Conservation (phyloP, 2,888 invertebrate genomes). For the Apodemia zela region DNA sequence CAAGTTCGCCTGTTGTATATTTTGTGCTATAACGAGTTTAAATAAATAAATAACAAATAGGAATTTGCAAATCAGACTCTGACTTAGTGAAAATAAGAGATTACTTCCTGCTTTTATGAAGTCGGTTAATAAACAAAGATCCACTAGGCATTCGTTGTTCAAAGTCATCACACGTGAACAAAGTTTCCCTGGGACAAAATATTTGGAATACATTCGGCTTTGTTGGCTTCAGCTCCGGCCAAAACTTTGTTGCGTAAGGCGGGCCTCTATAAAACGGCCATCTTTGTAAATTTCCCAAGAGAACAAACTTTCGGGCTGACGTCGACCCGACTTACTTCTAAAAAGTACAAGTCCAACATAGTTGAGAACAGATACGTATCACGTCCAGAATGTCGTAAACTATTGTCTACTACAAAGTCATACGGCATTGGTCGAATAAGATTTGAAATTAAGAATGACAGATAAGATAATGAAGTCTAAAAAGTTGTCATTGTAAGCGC, state of each 20-base stretch:
- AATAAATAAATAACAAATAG: no score
- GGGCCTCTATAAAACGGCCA: constrained; percentile 14
- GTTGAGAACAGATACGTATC: background rate
- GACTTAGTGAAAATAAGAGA: no score
- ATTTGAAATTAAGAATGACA: background rate
- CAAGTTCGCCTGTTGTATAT: no score
- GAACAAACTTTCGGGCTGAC: constrained; percentile 13
- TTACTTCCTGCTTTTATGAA: background rate
- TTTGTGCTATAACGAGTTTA: no score
- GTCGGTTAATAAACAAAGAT: background rate
- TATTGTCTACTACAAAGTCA: background rate
- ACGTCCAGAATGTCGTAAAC: background rate
- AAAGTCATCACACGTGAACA: constrained; percentile 1
- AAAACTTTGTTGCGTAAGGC: constrained; percentile 15
- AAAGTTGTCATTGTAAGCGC: no score
- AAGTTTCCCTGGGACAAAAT: constrained; percentile 9
- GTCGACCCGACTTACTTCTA: background rate
- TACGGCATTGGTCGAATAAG: background rate
- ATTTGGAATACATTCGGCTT: constrained; percentile 8
- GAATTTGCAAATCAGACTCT: no score
- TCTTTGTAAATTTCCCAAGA: constrained; percentile 17
- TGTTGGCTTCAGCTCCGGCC: constrained; percentile 13
- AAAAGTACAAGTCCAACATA: constrained; percentile 3
- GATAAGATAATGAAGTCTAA: no score
- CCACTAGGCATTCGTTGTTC: background rate